Conservation (phyloP, 2,113 vertebrate species). For the Isichthys henryi region DNA sequence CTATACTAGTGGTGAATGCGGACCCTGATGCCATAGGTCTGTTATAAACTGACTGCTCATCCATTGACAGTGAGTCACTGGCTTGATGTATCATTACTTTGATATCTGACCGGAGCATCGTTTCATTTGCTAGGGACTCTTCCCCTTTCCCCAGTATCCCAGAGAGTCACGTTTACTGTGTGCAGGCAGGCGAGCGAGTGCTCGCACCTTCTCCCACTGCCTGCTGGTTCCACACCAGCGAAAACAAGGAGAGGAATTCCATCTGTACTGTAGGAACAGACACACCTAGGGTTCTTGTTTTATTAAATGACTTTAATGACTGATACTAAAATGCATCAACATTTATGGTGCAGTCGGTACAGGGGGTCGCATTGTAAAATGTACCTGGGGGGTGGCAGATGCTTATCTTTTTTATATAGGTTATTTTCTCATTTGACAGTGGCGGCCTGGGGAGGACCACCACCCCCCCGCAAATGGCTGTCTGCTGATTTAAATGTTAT, state of each 20-base stretch:
- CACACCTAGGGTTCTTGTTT: slow-evolving; percentile 9
- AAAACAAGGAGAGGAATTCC: neutral
- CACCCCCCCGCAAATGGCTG: neutral
- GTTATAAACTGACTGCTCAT: neutral
- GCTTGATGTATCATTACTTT: neutral
- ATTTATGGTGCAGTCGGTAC: neutral
- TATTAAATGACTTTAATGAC: slow-evolving; percentile 11
- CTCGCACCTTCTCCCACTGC: too few relatives aligned
- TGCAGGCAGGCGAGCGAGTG: neutral
- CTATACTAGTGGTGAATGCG: neutral
- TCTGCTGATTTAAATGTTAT: slow-evolving; percentile 5
- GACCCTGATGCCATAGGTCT: neutral
- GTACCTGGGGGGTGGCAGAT: neutral
- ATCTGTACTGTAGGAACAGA: slow-evolving; percentile 16
- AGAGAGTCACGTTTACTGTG: neutral
- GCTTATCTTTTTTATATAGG: neutral
- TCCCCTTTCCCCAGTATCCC: neutral
- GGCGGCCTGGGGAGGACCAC: neutral
- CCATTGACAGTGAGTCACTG: neutral
- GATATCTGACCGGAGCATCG: neutral
- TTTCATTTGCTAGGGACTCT: neutral
- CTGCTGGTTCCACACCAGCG: neutral
- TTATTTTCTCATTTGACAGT: neutral
- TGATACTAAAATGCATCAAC: slow-evolving; percentile 16
- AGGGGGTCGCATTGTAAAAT: neutral